Conservation (phyloP, 2,797 vertebrate genomes). For the Gymnoscopelus braueri region DNA sequence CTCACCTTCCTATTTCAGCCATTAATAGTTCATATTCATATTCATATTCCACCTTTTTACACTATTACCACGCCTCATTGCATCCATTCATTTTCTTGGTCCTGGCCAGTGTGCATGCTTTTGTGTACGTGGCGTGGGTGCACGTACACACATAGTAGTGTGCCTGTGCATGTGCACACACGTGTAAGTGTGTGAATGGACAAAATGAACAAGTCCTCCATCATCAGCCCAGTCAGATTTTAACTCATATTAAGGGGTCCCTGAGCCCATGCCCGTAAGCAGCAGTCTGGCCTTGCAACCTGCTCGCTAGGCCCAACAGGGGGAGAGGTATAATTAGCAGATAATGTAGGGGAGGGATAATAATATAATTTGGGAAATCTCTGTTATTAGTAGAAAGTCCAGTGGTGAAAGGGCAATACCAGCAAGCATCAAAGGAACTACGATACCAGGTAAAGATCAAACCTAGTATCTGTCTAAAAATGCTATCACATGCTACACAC, state of each 20-base stretch:
- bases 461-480: no score
- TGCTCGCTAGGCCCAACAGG: conserved; percentile 21
- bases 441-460: no score
- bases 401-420: conserved; percentile 43
- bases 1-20: conserved; percentile 20
- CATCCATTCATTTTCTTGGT: conserved; percentile 34
- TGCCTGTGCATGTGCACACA: conserved; percentile 6
- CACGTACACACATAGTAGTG: neutral
- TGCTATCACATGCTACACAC: no score
- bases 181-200: conserved; percentile 3
- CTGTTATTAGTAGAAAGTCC: conserved; percentile 55
- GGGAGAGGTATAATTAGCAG: conserved; percentile 56
- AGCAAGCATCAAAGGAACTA: neutral
- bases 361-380: conserved; percentile 56
- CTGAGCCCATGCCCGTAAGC: conserved; percentile 15
- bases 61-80: conserved; percentile 24
- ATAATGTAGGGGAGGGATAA: conserved; percentile 52
- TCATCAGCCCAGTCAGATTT: conserved; percentile 28
- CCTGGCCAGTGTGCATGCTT: conserved; percentile 7
- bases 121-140: neutral
- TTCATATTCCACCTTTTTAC: conserved; percentile 18
- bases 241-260: conserved; percentile 41
- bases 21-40: neutral
- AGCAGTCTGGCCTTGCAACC: conserved; percentile 14
- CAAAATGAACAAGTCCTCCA: conserved; percentile 10